Conservation (phyloP, 2,888 invertebrate genomes). For the Drosophila conformis region DNA sequence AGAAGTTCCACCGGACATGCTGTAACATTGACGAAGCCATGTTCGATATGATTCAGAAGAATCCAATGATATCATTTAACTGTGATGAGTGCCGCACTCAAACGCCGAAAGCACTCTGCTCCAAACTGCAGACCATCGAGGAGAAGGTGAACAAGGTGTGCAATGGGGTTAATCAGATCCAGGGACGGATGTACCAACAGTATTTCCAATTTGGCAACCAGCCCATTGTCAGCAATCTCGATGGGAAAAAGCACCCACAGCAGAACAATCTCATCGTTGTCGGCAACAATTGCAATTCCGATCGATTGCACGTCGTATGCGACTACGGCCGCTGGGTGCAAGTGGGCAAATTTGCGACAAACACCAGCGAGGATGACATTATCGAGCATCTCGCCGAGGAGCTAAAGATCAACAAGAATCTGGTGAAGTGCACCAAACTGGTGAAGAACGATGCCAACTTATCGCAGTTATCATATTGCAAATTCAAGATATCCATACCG, state of each 20-base stretch:
- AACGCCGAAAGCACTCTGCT: constrained; percentile 77
- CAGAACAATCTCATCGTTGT: constrained; percentile 82
- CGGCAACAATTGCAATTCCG: constrained; percentile 83
- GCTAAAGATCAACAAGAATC: constrained; percentile 81
- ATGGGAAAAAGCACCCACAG: constrained; percentile 79
- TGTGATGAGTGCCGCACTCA: constrained; percentile 82
- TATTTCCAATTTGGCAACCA: constrained; percentile 83
- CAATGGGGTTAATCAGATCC: constrained; percentile 82
- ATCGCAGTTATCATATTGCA: constrained; percentile 82
- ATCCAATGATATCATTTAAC: constrained; percentile 81
- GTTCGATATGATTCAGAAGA: constrained; percentile 82
- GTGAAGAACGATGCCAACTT: constrained; percentile 83
- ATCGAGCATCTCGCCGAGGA: constrained; percentile 82
- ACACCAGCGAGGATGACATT: constrained; percentile 82
- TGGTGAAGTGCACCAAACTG: constrained; percentile 82
- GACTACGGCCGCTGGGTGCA: constrained; percentile 83
- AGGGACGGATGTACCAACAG: constrained; percentile 83
- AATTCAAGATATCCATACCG: constrained; percentile 83
- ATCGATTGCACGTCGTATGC: constrained; percentile 82
- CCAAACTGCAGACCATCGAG: constrained; percentile 81
- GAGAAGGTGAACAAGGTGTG: constrained; percentile 82
- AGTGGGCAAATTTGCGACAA: constrained; percentile 82
- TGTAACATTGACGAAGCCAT: constrained; percentile 81
- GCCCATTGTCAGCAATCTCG: constrained; percentile 67
- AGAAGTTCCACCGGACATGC: constrained; percentile 81